Percentiles rank a stretch among this genome's conserved stretches.
phyloP scores from a whole-genome alignment of 2,888 invertebrate species.

The Eutolmus rufibarbis region DNA sequence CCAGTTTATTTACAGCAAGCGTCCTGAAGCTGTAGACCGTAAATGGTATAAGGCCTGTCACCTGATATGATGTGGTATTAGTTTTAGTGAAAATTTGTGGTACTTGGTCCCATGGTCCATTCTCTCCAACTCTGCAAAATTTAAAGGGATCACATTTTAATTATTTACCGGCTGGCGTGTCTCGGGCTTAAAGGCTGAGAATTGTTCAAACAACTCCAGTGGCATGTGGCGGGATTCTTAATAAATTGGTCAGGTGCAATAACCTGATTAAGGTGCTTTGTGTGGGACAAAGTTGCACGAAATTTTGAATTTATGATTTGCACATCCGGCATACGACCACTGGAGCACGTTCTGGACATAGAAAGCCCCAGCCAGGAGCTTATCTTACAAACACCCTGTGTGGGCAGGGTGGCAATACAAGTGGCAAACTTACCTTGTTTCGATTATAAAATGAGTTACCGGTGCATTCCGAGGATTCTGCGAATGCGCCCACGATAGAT shows the following conservation, averaged over 20 bases:
- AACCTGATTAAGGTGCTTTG: background rate
- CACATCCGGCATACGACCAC: background rate
- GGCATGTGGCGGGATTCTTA: background rate
- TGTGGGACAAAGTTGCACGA: background rate
- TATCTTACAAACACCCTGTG: background rate
- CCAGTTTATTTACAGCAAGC: slow-evolving; percentile 75
- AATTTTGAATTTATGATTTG: background rate
- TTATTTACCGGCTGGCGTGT: background rate
- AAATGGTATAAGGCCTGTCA: slow-evolving; percentile 73
- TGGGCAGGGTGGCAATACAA: background rate
- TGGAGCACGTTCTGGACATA: background rate
- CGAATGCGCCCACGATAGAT: slow-evolving; percentile 78
- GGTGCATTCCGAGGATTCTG: slow-evolving; percentile 74
- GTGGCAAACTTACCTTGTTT: slow-evolving; percentile 70
- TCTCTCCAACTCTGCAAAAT: slow-evolving; percentile 70
- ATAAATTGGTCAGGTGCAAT: background rate
- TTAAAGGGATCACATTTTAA: slow-evolving; percentile 1
- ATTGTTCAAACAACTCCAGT: background rate
- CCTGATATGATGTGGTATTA: slow-evolving; percentile 72
- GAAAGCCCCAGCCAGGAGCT: background rate
- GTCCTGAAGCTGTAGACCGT: slow-evolving; percentile 79
- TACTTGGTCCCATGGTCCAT: slow-evolving; percentile 72
- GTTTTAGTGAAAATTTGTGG: slow-evolving; percentile 69
- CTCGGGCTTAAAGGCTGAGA: background rate
- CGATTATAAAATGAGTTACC: slow-evolving; percentile 76